These are phyloP conservation scores for Lycaon pictus DNA, from an alignment of 2,113 vertebrate genomes.

Conservation along the genomic window DNA sequence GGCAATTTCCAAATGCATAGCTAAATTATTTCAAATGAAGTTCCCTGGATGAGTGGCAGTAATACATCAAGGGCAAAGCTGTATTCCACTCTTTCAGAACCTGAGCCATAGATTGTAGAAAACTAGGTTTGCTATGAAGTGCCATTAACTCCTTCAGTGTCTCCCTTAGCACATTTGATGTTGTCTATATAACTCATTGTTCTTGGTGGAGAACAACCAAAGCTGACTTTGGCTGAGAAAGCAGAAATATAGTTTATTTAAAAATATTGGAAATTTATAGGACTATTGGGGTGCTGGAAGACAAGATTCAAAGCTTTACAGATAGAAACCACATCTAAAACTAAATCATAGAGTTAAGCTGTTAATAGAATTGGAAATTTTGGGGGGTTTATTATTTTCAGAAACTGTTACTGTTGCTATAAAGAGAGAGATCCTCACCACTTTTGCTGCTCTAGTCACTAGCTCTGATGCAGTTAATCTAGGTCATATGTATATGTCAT, in stretches of 20 bases:
- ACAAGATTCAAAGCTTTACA: not conserved
- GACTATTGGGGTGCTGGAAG: not conserved
- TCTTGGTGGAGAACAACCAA: not conserved
- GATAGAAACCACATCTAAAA: not conserved
- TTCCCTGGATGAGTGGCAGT: not conserved
- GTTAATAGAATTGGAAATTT: not conserved
- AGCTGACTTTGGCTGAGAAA: not conserved
- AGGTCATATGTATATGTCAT: not conserved
- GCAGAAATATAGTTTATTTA: not conserved
- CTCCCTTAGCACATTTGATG: not conserved
- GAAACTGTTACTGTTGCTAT: not conserved
- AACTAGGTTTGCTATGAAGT: not conserved
- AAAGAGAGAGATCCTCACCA: not conserved
- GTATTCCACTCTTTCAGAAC: not conserved
- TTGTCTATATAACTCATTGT: not conserved
- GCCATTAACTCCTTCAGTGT: not conserved
- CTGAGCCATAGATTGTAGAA: not conserved
- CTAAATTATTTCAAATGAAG: not conserved
- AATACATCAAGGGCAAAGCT: not conserved
- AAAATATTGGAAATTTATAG: not conserved
- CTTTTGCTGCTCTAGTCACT: not conserved
- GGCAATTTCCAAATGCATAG: constrained; percentile 27
- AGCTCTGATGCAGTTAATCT: not conserved
- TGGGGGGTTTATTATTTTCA: not conserved
- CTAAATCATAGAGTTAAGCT: not conserved